A percentile compares a stretch with the other conserved stretches of the same genome.
These are phyloP conservation scores for Nerophis lumbriciformis DNA, from an alignment of 2,113 vertebrate species.

Conservation along the genomic window DNA sequence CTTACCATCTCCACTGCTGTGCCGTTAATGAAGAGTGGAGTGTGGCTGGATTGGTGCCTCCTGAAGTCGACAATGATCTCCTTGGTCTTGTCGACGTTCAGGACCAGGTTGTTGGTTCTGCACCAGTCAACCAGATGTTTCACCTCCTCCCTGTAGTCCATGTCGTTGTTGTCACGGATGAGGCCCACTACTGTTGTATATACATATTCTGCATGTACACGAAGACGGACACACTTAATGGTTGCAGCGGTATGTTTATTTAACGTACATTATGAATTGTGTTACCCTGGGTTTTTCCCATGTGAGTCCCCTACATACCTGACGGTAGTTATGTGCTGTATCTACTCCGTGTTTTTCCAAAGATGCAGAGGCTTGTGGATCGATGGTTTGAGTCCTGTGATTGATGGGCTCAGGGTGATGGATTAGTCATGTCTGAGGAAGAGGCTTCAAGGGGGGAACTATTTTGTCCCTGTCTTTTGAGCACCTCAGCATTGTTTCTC, in stretches of 20 bases:
- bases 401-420: conserved; percentile 51
- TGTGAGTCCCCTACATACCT: conserved; percentile 8
- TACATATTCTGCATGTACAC: too few relatives aligned
- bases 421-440: conserved; percentile 46
- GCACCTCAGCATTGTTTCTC: conserved; percentile 44
- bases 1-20: too few relatives aligned
- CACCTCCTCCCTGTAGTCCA: too few relatives aligned
- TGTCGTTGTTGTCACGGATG: too few relatives aligned
- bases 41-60: too few relatives aligned
- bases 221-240: too few relatives aligned
- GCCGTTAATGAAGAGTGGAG: too few relatives aligned
- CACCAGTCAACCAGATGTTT: too few relatives aligned
- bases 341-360: conserved; percentile 27
- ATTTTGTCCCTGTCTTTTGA: conserved; percentile 53
- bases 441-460: conserved; percentile 38
- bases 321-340: neutral
- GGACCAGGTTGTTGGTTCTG: too few relatives aligned
- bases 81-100: too few relatives aligned
- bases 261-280: neutral
- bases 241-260: neutral
- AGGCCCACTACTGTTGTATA: too few relatives aligned
- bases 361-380: conserved; percentile 33
- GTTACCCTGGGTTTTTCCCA: neutral
- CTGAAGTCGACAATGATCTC: too few relatives aligned
- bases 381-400: conserved; percentile 33